These are phyloP conservation scores for Andrena bucephala DNA, from an alignment of 2,888 invertebrate species.

Conservation along the genomic window DNA sequence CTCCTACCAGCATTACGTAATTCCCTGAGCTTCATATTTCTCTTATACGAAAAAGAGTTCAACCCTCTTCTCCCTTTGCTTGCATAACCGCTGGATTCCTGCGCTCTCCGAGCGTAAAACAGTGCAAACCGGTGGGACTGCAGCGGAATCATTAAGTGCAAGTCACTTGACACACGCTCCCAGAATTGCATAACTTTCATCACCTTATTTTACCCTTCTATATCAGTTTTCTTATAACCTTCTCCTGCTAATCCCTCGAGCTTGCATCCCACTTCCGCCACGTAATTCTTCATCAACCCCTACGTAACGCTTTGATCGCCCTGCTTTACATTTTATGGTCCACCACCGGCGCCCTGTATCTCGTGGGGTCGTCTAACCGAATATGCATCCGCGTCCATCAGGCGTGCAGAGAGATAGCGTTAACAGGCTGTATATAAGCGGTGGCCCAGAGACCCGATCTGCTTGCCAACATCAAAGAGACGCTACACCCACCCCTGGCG, in stretches of 20 bases:
- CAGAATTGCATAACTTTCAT: background rate
- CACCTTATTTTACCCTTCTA: background rate
- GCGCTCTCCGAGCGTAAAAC: background rate
- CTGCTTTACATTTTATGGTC: constrained; percentile 53
- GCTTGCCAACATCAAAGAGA: constrained; percentile 68
- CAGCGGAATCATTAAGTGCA: background rate
- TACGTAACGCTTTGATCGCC: constrained; percentile 15
- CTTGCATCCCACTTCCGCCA: background rate
- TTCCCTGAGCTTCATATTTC: background rate
- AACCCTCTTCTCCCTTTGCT: background rate
- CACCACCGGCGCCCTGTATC: constrained; percentile 34
- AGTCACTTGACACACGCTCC: background rate
- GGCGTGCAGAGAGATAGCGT: constrained; percentile 60
- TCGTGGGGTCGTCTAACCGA: constrained; percentile 50
- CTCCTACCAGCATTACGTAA: constrained; percentile 12
- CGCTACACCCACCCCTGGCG: constrained; percentile 16
- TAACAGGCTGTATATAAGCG: constrained; percentile 73
- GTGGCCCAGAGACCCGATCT: constrained; percentile 57
- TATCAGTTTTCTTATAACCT: background rate
- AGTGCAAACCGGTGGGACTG: background rate
- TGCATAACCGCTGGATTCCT: background rate
- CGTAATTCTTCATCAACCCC: background rate
- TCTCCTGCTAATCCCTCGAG: background rate
- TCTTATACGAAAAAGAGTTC: constrained; percentile 1
- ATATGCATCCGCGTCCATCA: constrained; percentile 55